Conservation (phyloP, 1,140 invertebrate species). For the Magallana gigas region DNA sequence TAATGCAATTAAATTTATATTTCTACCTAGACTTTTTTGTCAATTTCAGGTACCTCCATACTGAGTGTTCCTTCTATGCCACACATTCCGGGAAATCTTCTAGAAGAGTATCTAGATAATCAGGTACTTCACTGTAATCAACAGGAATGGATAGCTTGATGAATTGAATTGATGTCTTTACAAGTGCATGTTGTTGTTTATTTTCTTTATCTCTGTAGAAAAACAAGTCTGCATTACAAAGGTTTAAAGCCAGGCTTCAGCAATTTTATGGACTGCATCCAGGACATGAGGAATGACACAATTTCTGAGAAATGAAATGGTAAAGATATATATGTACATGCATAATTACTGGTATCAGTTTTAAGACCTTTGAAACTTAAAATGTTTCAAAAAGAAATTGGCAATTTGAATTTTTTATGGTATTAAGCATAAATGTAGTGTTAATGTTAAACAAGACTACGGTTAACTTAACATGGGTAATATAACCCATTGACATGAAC, state of each 20-base stretch:
- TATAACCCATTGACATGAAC: too few species aligned
- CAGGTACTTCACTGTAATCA: not conserved
- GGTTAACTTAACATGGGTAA: too few species aligned
- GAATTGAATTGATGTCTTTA: not conserved
- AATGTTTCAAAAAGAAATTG: too few species aligned
- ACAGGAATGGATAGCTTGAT: too few species aligned
- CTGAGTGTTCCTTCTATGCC: slow-evolving; percentile 30
- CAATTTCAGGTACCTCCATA: slow-evolving; percentile 17
- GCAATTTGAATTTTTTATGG: too few species aligned
- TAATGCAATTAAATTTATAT: too few species aligned
- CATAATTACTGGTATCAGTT: too few species aligned
- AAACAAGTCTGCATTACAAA: not conserved
- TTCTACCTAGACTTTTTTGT: too few species aligned
- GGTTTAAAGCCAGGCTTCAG: not conserved
- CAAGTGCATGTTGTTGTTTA: not conserved
- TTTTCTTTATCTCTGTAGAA: not conserved
- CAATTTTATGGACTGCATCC: not conserved
- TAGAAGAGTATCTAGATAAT: slow-evolving; percentile 28
- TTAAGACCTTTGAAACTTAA: too few species aligned
- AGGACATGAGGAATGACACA: not conserved
- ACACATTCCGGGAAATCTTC: slow-evolving; percentile 10
- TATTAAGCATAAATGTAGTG: too few species aligned
- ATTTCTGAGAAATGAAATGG: not conserved
- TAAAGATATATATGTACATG: not conserved
- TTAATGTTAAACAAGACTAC: too few species aligned